These are phyloP conservation scores for Casuarius casuarius DNA, from an alignment of 2,113 vertebrate species.

Conservation along the genomic window DNA sequence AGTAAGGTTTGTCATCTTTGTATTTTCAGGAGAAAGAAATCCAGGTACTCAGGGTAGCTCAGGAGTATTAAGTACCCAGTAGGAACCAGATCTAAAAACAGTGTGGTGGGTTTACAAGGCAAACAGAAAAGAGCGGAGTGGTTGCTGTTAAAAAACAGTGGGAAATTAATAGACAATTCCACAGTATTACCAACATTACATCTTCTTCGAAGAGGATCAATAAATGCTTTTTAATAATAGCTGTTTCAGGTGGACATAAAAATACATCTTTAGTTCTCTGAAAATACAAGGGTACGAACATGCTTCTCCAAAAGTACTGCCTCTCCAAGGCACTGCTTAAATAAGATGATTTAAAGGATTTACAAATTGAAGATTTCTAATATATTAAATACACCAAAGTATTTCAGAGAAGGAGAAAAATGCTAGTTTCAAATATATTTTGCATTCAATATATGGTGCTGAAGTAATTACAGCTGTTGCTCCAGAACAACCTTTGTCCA, in stretches of 20 bases:
- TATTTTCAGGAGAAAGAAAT: not conserved
- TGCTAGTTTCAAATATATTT: not conserved
- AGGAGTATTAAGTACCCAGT: not conserved
- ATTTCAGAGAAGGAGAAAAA: not conserved
- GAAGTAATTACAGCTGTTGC: not conserved
- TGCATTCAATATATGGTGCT: not conserved
- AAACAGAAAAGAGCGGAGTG: not conserved
- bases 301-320: not conserved
- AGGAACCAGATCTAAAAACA: not conserved
- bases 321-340: not conserved
- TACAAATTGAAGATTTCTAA: not conserved
- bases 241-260: not conserved
- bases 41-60: not conserved
- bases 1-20: constrained; percentile 90
- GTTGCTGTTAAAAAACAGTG: not conserved
- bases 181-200: not conserved
- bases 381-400: not conserved
- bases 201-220: not conserved
- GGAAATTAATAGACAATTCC: not conserved
- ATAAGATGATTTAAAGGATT: not conserved
- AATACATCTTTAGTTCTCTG: not conserved
- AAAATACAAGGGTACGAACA: not conserved
- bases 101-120: not conserved
- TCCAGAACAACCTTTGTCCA: not conserved
- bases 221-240: not conserved